Evolutionary conservation across 2,113 vertebrate species (phyloP), one percentile per base, ranked within the genome.

Genomic region (Cervus canadensis): DNA sequence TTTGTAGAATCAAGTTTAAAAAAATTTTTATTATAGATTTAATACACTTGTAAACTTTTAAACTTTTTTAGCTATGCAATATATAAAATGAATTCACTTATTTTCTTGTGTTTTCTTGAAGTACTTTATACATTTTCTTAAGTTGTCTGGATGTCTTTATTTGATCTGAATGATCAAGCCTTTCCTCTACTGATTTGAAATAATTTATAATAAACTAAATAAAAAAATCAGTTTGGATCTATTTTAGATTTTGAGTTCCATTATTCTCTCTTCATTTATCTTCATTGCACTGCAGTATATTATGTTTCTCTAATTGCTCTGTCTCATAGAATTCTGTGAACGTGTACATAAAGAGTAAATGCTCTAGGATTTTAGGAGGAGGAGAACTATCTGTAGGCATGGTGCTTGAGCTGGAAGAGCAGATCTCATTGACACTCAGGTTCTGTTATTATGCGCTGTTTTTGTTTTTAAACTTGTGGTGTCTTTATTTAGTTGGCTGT

Each of bases 21-120:
- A 91, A 67, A 74, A 21, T 33, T 57, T 23, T 82, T 95, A 25
- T n/a, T 96, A 28, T 48, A 94, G 17, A 45, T 85, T 13, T 57
- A 81, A 85, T 89, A 57, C 6, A 67, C 36, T 91, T 91, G 3
- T 89, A 92, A 92, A 88, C 28, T 50, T 96, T 82, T 95, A 95
- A 76, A 50, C 83, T 57, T 82, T 23, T 6, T 78, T 25, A 91
- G 56, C 11, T 79, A 2, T 84, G n/a, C 30, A 91, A 74, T 71
- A 88, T 60, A 40, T 45, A 78, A 45, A 11, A 6, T 45, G 10
- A 82, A n/a, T 64, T 62, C 56, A 17, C 11, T 10, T 59, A 26
- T 90, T 87, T 86, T 79, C 40, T 3, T 93, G 12, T 88, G 30
- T 87, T 96, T 87, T 95, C 30, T 96, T 62, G 12, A 91, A 83